These are phyloP conservation scores for Drosophila tropicalis DNA, from an alignment of 1,140 invertebrate species.

Conservation along the genomic window DNA sequence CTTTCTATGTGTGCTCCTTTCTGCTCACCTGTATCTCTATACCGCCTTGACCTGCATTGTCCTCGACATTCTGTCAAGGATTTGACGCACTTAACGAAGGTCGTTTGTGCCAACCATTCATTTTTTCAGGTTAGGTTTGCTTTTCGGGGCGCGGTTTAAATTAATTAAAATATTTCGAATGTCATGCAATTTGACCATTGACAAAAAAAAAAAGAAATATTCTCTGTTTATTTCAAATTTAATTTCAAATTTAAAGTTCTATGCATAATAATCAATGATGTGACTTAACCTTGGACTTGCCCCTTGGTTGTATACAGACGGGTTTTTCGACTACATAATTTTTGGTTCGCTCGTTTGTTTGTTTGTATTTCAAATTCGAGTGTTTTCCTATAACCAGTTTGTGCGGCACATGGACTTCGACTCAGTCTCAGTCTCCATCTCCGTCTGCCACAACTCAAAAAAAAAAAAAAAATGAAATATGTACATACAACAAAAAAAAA, in stretches of 20 bases:
- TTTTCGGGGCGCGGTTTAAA: constrained; percentile 60
- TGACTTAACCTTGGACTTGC: constrained; percentile 73
- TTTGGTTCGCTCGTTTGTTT: constrained; percentile 44
- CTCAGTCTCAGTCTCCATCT: constrained; percentile 12
- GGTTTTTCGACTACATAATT: constrained; percentile 28
- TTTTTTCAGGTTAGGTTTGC: constrained; percentile 58
- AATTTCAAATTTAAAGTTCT: not conserved
- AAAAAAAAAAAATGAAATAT: constrained; percentile 22
- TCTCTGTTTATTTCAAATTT: constrained; percentile 7
- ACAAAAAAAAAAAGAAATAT: constrained; percentile 17
- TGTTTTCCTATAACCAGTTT: constrained; percentile 65
- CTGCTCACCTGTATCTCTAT: constrained; percentile 31
- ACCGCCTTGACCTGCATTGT: constrained; percentile 64
- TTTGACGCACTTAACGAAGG: constrained; percentile 49
- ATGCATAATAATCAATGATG: constrained; percentile 16
- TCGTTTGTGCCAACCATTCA: constrained; percentile 12
- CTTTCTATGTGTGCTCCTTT: constrained; percentile 26
- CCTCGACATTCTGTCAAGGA: constrained; percentile 69
- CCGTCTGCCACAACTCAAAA: constrained; percentile 59
- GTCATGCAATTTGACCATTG: constrained; percentile 65
- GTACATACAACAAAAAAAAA: not conserved
- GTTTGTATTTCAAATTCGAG: constrained; percentile 58
- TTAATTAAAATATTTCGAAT: constrained; percentile 66
- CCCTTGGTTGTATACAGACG: constrained; percentile 27
- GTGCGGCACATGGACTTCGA: constrained; percentile 15